Conservation (phyloP, 2,797 vertebrate genomes). For the Acipenser oxyrinchus region DNA sequence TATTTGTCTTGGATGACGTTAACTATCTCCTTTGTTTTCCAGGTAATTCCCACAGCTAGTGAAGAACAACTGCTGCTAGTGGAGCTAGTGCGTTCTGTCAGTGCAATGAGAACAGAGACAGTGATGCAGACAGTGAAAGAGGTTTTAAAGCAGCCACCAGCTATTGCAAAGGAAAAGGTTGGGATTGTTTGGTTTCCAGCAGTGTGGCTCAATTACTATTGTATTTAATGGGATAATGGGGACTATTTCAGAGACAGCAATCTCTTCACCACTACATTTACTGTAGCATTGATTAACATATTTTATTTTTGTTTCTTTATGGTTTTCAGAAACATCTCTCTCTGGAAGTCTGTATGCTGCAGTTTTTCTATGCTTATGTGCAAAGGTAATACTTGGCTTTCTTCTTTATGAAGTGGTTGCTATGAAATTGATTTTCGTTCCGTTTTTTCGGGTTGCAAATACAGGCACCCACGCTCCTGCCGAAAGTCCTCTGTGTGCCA, state of each 20-base stretch:
- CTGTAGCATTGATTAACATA: no score
- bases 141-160: conserved; percentile 93
- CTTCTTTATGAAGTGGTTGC: no score
- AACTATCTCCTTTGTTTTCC: conserved; percentile 4
- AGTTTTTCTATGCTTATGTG: conserved; percentile 97
- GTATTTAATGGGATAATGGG: no score
- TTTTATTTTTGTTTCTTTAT: no score
- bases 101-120: conserved; percentile 92
- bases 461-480: no score
- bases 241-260: no score
- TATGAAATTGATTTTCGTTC: no score
- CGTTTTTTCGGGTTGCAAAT: no score
- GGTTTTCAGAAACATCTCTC: conserved; percentile 85
- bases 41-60: conserved; percentile 89
- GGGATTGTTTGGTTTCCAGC: neutral
- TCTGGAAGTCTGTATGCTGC: conserved; percentile 96
- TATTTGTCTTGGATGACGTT: no score
- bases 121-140: conserved; percentile 97
- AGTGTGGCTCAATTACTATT: no score
- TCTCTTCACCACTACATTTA: no score
- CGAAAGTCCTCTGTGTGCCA: no score
- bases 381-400: conserved; percentile 70
- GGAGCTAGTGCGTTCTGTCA: conserved; percentile 91
- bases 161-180: conserved; percentile 95
- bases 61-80: conserved; percentile 93